Percentiles rank a stretch among this genome's conserved stretches.
Evolutionary conservation across 2,888 invertebrate genomes (phyloP).

Genomic region (Apoderus coryli): DNA sequence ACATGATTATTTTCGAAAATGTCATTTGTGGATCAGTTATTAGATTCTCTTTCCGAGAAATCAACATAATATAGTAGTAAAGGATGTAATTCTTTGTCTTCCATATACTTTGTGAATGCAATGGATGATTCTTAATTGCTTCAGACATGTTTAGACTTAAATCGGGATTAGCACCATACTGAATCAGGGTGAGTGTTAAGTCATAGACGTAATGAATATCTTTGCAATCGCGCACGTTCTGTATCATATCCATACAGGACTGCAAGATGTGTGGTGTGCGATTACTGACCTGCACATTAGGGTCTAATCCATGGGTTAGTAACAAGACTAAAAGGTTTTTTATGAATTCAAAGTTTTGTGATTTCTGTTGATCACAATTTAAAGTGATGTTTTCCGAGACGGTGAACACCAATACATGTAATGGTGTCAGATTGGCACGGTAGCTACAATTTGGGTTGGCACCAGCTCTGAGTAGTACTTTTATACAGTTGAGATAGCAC

Average conservation of each 20-base stretch:
- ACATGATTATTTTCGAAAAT: slow-evolving; percentile 49
- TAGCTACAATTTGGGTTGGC: slow-evolving; percentile 62
- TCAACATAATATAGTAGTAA: slow-evolving; percentile 55
- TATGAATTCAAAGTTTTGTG: slow-evolving; percentile 53
- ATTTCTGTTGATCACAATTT: slow-evolving; percentile 50
- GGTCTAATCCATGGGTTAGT: slow-evolving; percentile 52
- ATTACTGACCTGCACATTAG: slow-evolving; percentile 41
- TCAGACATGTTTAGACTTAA: slow-evolving; percentile 39
- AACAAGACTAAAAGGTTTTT: slow-evolving; percentile 49
- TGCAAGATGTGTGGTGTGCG: slow-evolving; percentile 56
- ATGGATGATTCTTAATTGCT: slow-evolving; percentile 30
- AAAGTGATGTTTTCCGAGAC: slow-evolving; percentile 56
- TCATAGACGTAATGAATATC: slow-evolving; percentile 58
- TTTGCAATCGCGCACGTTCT: slow-evolving; percentile 46
- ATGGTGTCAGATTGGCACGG: slow-evolving; percentile 49
- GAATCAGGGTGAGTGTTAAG: slow-evolving; percentile 52
- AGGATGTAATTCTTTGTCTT: slow-evolving; percentile 46
- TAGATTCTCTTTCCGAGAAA: slow-evolving; percentile 50
- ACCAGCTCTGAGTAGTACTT: slow-evolving; percentile 51
- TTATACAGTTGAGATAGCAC: slow-evolving; percentile 55
- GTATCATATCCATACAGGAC: slow-evolving; percentile 54
- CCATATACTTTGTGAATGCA: slow-evolving; percentile 34
- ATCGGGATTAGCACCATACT: slow-evolving; percentile 62
- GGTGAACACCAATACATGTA: slow-evolving; percentile 55
- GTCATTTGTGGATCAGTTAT: slow-evolving; percentile 45